Conservation (phyloP, 2,888 invertebrate genomes). For the Cetonia aurata region DNA sequence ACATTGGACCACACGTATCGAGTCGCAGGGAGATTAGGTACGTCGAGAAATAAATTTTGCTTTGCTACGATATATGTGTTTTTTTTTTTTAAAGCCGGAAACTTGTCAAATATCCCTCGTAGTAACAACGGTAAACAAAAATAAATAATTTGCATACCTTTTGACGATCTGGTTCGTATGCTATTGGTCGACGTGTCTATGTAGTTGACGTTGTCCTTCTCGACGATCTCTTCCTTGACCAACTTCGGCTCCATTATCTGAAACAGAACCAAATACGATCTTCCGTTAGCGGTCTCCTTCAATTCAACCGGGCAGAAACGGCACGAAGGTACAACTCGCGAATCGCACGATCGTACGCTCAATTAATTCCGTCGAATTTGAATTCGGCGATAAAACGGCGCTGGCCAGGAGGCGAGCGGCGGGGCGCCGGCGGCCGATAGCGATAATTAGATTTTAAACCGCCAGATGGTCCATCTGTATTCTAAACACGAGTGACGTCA, state of each 20-base stretch:
- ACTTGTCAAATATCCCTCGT: too few species aligned
- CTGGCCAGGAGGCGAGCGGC: background rate
- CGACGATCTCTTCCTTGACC: constrained; percentile 73
- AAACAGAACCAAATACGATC: constrained; percentile 47
- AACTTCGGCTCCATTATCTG: constrained; percentile 74
- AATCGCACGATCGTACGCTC: constrained; percentile 33
- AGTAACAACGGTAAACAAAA: too few species aligned
- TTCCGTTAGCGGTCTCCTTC: too few species aligned
- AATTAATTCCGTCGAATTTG: constrained; percentile 39
- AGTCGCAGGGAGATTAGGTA: too few species aligned
- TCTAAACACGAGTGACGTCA: constrained; percentile 64
- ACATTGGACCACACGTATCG: too few species aligned
- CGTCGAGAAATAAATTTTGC: too few species aligned
- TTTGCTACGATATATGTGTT: too few species aligned
- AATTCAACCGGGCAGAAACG: background rate
- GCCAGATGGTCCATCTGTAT: constrained; percentile 60
- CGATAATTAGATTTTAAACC: constrained; percentile 59
- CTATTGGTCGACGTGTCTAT: constrained; percentile 55
- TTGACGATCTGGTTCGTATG: constrained; percentile 59
- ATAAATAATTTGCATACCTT: constrained; percentile 54
- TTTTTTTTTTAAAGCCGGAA: too few species aligned
- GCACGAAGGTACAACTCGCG: background rate
- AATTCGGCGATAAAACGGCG: constrained; percentile 39
- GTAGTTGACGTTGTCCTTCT: constrained; percentile 66
- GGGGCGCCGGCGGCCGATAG: constrained; percentile 47